phyloP scores from a whole-genome alignment of 2,113 vertebrate genomes.

The Callionymus lyra region DNA sequence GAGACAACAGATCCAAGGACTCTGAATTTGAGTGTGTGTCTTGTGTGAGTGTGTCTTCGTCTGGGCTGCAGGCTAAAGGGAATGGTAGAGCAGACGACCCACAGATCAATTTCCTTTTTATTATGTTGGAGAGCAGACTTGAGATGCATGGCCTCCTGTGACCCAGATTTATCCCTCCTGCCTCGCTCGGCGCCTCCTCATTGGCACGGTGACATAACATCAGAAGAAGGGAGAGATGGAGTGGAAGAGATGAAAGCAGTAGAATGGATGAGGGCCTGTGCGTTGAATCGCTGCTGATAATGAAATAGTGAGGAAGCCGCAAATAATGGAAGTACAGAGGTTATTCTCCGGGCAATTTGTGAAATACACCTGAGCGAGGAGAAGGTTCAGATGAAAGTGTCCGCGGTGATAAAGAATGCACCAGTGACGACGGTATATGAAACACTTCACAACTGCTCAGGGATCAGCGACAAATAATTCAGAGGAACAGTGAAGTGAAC shows the following conservation, averaged over 20 bases:
- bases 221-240: conserved; percentile 22
- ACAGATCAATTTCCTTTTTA: conserved; percentile 60
- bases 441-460: background rate
- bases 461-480: background rate
- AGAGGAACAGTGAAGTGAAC: background rate
- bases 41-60: conserved; percentile 2
- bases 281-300: conserved; percentile 10
- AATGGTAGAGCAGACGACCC: conserved; percentile 25
- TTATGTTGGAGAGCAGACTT: conserved; percentile 59
- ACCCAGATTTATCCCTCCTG: conserved; percentile 65
- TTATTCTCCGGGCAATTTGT: conserved; percentile 16
- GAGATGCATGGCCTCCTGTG: conserved; percentile 69
- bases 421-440: conserved; percentile 1
- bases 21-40: conserved; percentile 9
- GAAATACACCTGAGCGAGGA: conserved; percentile 9
- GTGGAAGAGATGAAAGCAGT: conserved; percentile 13
- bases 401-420: conserved; percentile 1
- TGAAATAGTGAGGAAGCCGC: conserved; percentile 7
- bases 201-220: conserved; percentile 45
- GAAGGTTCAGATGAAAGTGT: conserved; percentile 7
- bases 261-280: conserved; percentile 6
- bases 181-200: conserved; percentile 43
- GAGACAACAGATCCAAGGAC: conserved; percentile 30
- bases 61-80: conserved; percentile 16
- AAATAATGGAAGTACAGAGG: conserved; percentile 1